Percentiles rank a stretch among this genome's conserved stretches.
phyloP scores from a whole-genome alignment of 2,797 vertebrate genomes.

The Staurois parvus region DNA sequence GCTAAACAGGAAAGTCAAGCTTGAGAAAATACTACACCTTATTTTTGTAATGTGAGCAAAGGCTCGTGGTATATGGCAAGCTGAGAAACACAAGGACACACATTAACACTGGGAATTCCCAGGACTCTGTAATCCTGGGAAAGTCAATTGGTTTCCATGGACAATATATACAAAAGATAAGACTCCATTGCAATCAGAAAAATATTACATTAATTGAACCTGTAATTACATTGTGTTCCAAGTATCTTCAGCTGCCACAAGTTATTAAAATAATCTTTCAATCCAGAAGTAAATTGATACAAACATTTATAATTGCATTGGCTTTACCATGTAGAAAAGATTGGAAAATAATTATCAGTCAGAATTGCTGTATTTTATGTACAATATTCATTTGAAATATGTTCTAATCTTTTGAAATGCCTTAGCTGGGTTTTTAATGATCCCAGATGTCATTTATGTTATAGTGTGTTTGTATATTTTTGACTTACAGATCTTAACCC shows the following conservation, averaged over 20 bases:
- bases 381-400: background rate
- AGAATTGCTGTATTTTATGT: background rate
- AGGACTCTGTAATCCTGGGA: conserved; percentile 11
- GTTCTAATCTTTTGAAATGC: too few species aligned
- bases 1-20: conserved; percentile 64
- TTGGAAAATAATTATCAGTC: background rate
- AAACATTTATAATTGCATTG: conserved; percentile 41
- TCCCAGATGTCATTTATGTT: too few species aligned
- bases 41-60: background rate
- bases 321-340: conserved; percentile 5
- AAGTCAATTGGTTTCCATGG: conserved; percentile 2
- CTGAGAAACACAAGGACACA: background rate
- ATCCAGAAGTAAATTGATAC: conserved; percentile 33
- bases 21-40: background rate
- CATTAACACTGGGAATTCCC: background rate
- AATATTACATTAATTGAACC: conserved; percentile 34
- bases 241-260: conserved; percentile 12
- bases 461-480: background rate
- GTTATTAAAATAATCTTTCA: conserved; percentile 45
- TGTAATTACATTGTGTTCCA: conserved; percentile 34
- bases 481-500: too few species aligned
- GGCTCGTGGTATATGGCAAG: background rate
- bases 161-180: conserved; percentile 38
- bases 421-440: background rate
- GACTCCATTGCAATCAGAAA: background rate